Base-by-base conservation (phyloP, 2,888 invertebrate genomes). In the Chesias legatella region DNA sequence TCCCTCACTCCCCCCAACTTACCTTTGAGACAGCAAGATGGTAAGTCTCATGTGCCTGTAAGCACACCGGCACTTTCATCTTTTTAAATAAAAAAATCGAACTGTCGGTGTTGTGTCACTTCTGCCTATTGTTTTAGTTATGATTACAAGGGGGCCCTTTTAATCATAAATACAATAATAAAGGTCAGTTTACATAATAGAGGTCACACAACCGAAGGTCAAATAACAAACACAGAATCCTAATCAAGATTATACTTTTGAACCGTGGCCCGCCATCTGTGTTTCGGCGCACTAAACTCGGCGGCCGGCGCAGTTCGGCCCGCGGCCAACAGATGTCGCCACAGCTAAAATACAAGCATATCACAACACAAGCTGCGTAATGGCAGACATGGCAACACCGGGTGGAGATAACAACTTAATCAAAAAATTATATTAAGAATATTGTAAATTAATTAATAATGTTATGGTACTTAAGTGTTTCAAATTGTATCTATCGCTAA, bases 281-380 rank as follows among this genome's bases (percentile, higher is more conserved):
- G 32, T 37, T 38, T 37, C 39, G 25, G 36, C 24, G 11, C 55
- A 48, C 58, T 54, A 53, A 51, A 53, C 48, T 49, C 49, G 35
- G 22, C 33, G 33, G 29, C 6, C 41, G 22, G 27, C 50, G 38
- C 30, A 38, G 51, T 53, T 45, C 52, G 51, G 49, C 56, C n/a
- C 36, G 31, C 28, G 42, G 43, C 51, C 23, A 26, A 31, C 23
- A 27, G 28, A 42, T 45, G 48, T 48, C 41, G 52, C 60, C 49
- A 54, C 58, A 59, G 61, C 77, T 75, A 78, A 72, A 77, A 75
- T 70, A 56, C 56, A 76, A 79, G 68, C 71, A 78, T 65, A 77
- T 55, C 71, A 63, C 64, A 64, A 74, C 71, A 76, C 68, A 68
- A 78, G 78, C 74, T 73, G 67, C 76, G 76, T 75, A 78, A 45